A percentile compares a stretch with the other conserved stretches of the same genome.
Evolutionary conservation across 2,113 vertebrate genomes (phyloP).

Genomic region (Saccopteryx leptura): DNA sequence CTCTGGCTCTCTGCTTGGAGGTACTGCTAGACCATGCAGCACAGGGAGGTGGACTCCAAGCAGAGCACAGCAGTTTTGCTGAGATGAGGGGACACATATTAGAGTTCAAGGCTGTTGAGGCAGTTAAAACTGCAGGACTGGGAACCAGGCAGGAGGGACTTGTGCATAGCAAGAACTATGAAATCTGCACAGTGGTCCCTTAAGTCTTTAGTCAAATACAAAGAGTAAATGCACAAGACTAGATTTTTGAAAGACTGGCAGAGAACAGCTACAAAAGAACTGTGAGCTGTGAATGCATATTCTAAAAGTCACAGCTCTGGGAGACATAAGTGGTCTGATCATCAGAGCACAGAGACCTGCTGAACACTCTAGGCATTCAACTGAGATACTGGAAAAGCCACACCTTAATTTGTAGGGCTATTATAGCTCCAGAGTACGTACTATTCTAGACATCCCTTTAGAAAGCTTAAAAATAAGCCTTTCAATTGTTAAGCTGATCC

Average conservation of each 20-base stretch:
- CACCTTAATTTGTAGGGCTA: background rate
- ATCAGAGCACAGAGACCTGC: background rate
- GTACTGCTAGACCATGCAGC: background rate
- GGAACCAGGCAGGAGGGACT: background rate
- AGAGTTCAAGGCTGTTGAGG: background rate
- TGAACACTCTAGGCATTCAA: background rate
- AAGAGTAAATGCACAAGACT: background rate
- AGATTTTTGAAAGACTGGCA: background rate
- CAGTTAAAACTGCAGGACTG: background rate
- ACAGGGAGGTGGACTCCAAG: background rate
- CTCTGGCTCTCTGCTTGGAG: background rate
- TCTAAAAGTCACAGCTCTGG: background rate
- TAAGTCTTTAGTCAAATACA: background rate
- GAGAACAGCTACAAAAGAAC: conserved; percentile 33
- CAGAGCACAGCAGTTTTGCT: background rate
- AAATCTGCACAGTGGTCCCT: background rate
- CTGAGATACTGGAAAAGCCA: background rate
- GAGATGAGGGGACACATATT: background rate
- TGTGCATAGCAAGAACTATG: background rate
- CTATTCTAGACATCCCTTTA: background rate
- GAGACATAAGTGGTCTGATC: background rate
- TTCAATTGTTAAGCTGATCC: background rate
- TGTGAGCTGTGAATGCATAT: background rate
- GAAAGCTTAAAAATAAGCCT: background rate
- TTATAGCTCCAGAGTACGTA: background rate